A percentile compares a stretch with the other conserved stretches of the same genome.
Evolutionary conservation across 2,888 invertebrate species (phyloP).

Genomic region (Trichopria drosophilae): DNA sequence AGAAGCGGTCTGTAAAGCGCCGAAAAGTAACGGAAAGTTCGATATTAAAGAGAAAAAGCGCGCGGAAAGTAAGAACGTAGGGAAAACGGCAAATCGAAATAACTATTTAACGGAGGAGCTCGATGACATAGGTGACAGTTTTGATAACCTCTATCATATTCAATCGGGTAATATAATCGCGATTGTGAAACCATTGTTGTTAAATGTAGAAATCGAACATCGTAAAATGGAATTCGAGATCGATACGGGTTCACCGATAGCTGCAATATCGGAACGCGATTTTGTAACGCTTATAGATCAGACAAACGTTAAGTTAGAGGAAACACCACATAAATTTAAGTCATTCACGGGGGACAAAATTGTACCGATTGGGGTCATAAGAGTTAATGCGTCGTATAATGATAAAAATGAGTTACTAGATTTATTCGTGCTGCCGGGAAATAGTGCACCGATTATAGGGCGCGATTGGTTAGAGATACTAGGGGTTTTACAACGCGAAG

Average conservation of each 20-base stretch:
- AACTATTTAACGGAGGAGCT: background rate
- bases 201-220: no score
- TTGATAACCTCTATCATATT: no score
- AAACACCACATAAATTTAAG: slow-evolving; percentile 20
- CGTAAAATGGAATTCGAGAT: no score
- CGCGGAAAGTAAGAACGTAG: background rate
- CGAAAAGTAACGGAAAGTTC: background rate
- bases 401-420: no score
- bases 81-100: background rate
- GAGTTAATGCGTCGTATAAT: no score
- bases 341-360: slow-evolving; percentile 23
- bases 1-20: background rate
- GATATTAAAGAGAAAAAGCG: background rate
- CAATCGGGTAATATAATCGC: no score
- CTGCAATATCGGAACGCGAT: slow-evolving; percentile 15
- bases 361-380: no score
- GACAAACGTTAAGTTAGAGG: background rate
- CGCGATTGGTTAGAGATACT: slow-evolving; percentile 24
- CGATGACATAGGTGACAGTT: background rate
- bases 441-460: slow-evolving; percentile 26
- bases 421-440: no score
- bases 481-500: slow-evolving; percentile 1
- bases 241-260: slow-evolving; percentile 27
- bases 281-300: background rate
- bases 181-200: slow-evolving; percentile 1